phyloP scores from a whole-genome alignment of 2,113 vertebrate species.

The Polyodon spathula region DNA sequence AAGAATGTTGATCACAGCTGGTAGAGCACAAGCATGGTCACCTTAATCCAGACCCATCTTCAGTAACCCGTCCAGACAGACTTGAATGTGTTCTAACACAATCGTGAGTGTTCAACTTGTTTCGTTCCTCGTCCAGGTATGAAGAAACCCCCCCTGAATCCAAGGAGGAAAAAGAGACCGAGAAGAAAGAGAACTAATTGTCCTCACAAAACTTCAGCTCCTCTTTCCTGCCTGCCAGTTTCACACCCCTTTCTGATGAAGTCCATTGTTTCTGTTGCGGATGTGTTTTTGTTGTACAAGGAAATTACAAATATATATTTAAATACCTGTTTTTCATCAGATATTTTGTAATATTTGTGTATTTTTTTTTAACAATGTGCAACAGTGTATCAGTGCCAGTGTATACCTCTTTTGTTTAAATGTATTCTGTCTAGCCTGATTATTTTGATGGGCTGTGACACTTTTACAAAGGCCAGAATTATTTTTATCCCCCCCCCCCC shows the following conservation, averaged over 20 bases:
- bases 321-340: slow-evolving; percentile 10
- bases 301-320: slow-evolving; percentile 18
- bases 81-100: no score
- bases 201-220: slow-evolving; percentile 8
- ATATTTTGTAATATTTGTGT: slow-evolving; percentile 18
- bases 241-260: slow-evolving; percentile 25
- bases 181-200: slow-evolving; percentile 60
- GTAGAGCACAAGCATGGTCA: no score
- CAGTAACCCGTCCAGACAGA: no score
- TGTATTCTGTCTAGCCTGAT: slow-evolving; percentile 16
- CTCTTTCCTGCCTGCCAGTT: slow-evolving; percentile 26
- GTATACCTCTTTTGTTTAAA: slow-evolving; percentile 9
- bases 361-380: slow-evolving; percentile 19
- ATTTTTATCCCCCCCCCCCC: slow-evolving; percentile 8
- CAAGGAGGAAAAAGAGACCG: slow-evolving; percentile 44
- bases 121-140: slow-evolving; percentile 37
- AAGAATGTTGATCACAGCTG: no score
- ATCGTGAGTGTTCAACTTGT: background rate
- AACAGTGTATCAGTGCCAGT: slow-evolving; percentile 28
- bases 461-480: slow-evolving; percentile 30
- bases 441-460: background rate
- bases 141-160: slow-evolving; percentile 46
- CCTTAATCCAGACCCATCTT: no score
- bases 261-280: slow-evolving; percentile 18
- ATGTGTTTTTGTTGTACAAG: slow-evolving; percentile 19